Evolutionary conservation across 2,888 invertebrate genomes (phyloP).

Genomic region (Notodonta dromedarius): DNA sequence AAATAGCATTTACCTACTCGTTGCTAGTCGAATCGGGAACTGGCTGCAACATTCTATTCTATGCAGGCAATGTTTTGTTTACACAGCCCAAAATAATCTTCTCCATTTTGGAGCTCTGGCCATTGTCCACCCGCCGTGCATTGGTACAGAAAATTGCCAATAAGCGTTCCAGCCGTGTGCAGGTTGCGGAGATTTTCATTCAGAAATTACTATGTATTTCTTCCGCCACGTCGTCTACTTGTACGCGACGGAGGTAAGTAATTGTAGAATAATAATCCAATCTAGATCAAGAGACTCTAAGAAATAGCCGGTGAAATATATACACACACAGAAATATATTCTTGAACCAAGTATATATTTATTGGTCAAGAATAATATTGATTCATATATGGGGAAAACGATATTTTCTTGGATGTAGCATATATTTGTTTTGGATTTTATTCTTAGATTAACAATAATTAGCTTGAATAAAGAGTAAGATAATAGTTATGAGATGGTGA

Average conservation of each 20-base stretch:
- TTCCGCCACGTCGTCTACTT: background rate
- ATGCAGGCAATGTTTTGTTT: conserved; percentile 19
- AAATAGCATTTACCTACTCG: too few species aligned
- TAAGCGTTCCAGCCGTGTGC: conserved; percentile 36
- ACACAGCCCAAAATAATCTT: conserved; percentile 28
- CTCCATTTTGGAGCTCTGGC: conserved; percentile 36
- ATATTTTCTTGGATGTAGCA: too few species aligned
- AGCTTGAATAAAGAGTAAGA: too few species aligned
- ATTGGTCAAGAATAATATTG: too few species aligned
- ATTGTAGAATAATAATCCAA: background rate
- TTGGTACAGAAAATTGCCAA: conserved; percentile 63
- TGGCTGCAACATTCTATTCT: too few species aligned
- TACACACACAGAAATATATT: too few species aligned
- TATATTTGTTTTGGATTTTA: too few species aligned
- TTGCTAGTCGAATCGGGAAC: too few species aligned
- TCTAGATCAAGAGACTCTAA: background rate
- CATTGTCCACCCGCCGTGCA: conserved; percentile 40
- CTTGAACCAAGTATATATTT: too few species aligned
- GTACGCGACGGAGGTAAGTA: background rate
- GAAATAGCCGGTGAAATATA: background rate
- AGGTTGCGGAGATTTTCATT: conserved; percentile 7
- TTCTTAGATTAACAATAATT: too few species aligned
- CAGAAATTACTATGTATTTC: background rate
- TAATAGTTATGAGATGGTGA: too few species aligned
- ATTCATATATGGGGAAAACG: too few species aligned